Evolutionary conservation across 2,888 invertebrate species (phyloP).

Genomic region (Gasteruption jaculator): DNA sequence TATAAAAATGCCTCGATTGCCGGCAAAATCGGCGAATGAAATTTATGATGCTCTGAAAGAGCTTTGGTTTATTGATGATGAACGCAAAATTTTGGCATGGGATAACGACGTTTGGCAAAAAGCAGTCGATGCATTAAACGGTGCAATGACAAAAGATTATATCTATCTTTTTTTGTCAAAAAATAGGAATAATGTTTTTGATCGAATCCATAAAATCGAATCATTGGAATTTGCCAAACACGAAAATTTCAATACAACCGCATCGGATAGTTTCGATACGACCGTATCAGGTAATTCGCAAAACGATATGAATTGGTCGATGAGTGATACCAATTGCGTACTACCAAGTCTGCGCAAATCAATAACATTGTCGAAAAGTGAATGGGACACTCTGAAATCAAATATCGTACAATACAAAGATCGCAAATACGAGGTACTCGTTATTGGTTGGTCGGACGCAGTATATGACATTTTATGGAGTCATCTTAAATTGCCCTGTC

Average conservation of each 20-base stretch:
- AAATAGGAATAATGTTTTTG: no score
- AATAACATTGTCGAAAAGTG: conserved; percentile 6
- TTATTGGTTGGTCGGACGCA: conserved; percentile 16
- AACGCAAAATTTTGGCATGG: no score
- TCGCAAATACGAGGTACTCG: conserved; percentile 17
- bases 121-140: no score
- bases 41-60: conserved; percentile 10
- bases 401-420: conserved; percentile 15
- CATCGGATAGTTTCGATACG: no score
- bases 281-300: conserved; percentile 9
- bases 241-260: no score
- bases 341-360: conserved; percentile 12
- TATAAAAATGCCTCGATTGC: conserved; percentile 14
- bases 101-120: no score
- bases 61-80: conserved; percentile 6
- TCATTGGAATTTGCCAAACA: no score
- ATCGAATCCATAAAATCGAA: no score
- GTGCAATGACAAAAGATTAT: conserved; percentile 11
- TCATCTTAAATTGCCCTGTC: conserved; percentile 22
- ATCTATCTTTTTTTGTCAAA: no score
- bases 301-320: conserved; percentile 15
- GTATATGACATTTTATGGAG: conserved; percentile 18
- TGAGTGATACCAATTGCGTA: conserved; percentile 9
- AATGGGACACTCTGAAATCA: conserved; percentile 9
- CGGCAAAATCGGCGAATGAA: conserved; percentile 4